Percentiles rank a stretch among this genome's conserved stretches.
phyloP scores from a whole-genome alignment of 2,797 vertebrate genomes.

The Microhierax caerulescens region DNA sequence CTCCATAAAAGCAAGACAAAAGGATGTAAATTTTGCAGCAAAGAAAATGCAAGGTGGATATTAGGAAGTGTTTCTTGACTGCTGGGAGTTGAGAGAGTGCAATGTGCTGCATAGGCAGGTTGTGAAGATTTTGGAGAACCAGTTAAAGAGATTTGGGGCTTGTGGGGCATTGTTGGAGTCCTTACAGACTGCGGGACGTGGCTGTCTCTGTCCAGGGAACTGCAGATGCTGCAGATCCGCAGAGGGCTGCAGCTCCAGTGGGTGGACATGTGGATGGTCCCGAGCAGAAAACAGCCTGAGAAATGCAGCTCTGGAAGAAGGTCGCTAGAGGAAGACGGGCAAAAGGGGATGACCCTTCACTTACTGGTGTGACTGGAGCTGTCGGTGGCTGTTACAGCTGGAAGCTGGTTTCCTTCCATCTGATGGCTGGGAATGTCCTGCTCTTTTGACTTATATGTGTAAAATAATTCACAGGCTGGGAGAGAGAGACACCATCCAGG shows the following conservation, averaged over 20 bases:
- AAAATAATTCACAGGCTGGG: not conserved
- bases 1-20: not conserved
- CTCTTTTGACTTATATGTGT: not conserved
- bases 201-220: not conserved
- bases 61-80: not conserved
- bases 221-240: not conserved
- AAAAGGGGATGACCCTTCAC: not conserved
- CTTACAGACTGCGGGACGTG: not conserved
- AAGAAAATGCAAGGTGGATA: not conserved
- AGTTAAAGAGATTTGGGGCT: not conserved
- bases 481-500: not conserved
- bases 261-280: accelerated
- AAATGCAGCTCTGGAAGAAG: not conserved
- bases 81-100: not conserved
- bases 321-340: not conserved
- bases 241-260: not conserved
- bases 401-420: not conserved
- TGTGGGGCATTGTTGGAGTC: accelerated
- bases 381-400: accelerated
- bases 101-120: not conserved
- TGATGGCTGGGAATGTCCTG: not conserved
- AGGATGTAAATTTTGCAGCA: not conserved
- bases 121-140: not conserved
- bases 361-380: not conserved
- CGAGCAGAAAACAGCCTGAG: not conserved